Evolutionary conservation across 1,140 invertebrate species (phyloP).

Genomic region (Papilio helenus): DNA sequence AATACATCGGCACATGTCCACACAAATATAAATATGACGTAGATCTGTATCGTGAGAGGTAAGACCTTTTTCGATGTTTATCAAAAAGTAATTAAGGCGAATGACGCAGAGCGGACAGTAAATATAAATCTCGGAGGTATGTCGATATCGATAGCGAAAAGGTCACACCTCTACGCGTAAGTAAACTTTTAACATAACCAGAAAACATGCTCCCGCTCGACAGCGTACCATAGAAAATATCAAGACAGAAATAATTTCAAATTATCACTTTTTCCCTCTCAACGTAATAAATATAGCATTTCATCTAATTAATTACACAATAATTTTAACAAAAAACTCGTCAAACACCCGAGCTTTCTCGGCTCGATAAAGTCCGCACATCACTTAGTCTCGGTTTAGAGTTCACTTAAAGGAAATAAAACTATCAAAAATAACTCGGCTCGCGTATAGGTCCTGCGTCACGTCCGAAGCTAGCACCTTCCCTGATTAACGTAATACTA

Average conservation of each 20-base stretch:
- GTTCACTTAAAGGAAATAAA: slow-evolving; percentile 82
- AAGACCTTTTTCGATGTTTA: slow-evolving; percentile 45
- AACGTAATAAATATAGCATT: slow-evolving; percentile 82
- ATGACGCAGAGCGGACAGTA: slow-evolving; percentile 40
- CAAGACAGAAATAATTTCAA: slow-evolving; percentile 83
- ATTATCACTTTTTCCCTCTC: slow-evolving; percentile 70
- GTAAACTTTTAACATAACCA: slow-evolving; percentile 58
- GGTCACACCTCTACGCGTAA: slow-evolving; percentile 54
- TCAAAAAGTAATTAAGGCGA: slow-evolving; percentile 42
- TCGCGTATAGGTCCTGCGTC: slow-evolving; percentile 78
- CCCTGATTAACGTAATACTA: slow-evolving; percentile 79
- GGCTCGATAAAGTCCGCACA: slow-evolving; percentile 63
- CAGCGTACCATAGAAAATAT: slow-evolving; percentile 74
- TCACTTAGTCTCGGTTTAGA: slow-evolving; percentile 75
- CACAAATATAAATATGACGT: slow-evolving; percentile 52
- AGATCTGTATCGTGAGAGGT: slow-evolving; percentile 48
- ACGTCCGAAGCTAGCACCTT: slow-evolving; percentile 82
- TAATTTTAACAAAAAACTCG: slow-evolving; percentile 81
- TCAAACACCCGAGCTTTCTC: slow-evolving; percentile 75
- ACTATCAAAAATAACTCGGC: slow-evolving; percentile 83
- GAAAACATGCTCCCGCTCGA: slow-evolving; percentile 61
- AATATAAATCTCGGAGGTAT: slow-evolving; percentile 35
- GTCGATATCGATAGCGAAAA: slow-evolving; percentile 42
- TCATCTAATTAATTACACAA: slow-evolving; percentile 81
- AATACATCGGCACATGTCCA: slow-evolving; percentile 64